Evolutionary conservation across 1,140 invertebrate species (phyloP).

Genomic region (Oryzaephilus surinamensis): DNA sequence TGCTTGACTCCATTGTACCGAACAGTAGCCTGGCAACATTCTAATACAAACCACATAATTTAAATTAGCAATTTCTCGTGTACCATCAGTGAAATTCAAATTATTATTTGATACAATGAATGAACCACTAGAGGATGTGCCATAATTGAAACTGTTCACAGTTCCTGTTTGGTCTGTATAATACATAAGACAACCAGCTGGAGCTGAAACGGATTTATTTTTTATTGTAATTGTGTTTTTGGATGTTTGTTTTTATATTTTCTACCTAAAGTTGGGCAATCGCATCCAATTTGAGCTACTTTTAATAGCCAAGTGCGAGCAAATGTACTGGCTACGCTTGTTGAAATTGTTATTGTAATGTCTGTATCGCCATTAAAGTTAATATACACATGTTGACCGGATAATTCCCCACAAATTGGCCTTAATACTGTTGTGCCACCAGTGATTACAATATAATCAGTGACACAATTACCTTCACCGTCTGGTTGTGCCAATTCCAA

Average conservation of each 20-base stretch:
- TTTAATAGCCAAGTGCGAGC: constrained; percentile 66
- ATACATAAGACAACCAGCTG: constrained; percentile 71
- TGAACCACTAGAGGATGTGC: too few relatives aligned
- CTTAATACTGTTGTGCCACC: constrained; percentile 52
- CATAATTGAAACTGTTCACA: constrained; percentile 71
- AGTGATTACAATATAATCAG: constrained; percentile 60
- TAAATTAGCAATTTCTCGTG: constrained; percentile 57
- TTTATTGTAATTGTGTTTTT: neutral
- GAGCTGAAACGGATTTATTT: constrained; percentile 42
- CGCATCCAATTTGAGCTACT: constrained; percentile 61
- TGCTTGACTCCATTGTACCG: constrained; percentile 48
- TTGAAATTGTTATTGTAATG: constrained; percentile 56
- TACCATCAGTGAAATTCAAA: constrained; percentile 36
- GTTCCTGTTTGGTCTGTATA: constrained; percentile 51
- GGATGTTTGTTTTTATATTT: too few relatives aligned
- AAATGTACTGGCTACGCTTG: constrained; percentile 42
- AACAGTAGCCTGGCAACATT: constrained; percentile 55
- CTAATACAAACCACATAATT: constrained; percentile 67
- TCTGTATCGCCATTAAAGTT: constrained; percentile 58
- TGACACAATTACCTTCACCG: constrained; percentile 57
- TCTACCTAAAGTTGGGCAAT: constrained; percentile 50
- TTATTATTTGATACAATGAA: constrained; percentile 10
- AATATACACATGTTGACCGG: constrained; percentile 69
- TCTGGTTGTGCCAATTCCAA: constrained; percentile 61
- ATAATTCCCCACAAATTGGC: constrained; percentile 66